These are phyloP conservation scores for Auanema sp. DNA, from an alignment of 2,888 invertebrate species.

Conservation along the genomic window DNA sequence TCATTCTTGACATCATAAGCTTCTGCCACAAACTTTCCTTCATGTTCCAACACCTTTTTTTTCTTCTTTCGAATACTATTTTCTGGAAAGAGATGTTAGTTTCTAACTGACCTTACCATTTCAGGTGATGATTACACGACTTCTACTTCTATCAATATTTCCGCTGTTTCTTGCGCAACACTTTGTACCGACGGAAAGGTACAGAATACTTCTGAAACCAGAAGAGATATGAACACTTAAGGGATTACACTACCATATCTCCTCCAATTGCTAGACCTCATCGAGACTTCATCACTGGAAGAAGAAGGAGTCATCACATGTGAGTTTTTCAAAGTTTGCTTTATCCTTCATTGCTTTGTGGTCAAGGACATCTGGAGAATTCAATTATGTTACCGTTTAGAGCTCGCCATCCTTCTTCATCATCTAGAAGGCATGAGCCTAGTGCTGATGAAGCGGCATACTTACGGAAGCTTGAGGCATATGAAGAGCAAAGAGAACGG, in stretches of 20 bases:
- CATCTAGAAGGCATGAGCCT: no score
- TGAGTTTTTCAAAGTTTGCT: not conserved
- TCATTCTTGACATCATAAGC: no score
- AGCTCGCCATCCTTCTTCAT: slow-evolving; percentile 6
- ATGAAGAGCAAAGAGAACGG: slow-evolving; percentile 10
- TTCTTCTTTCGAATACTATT: no score
- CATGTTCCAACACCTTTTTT: no score
- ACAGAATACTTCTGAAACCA: not conserved
- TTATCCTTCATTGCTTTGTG: not conserved
- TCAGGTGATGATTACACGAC: not conserved
- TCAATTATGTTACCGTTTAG: not conserved
- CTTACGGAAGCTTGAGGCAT: slow-evolving; percentile 10
- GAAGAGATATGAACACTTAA: not conserved
- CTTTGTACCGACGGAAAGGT: slow-evolving; percentile 16
- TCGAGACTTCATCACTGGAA: not conserved
- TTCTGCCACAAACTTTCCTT: no score
- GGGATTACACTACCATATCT: slow-evolving; percentile 14
- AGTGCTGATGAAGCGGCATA: slow-evolving; percentile 12
- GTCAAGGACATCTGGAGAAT: not conserved
- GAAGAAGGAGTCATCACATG: slow-evolving; percentile 12
- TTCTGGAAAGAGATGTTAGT: no score
- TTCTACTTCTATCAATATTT: slow-evolving; percentile 7
- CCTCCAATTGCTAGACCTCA: slow-evolving; percentile 14
- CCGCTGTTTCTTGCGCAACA: slow-evolving; percentile 8
- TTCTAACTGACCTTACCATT: no score